Base-by-base conservation (phyloP, 2,888 invertebrate species). In the Anticlea derivata region DNA sequence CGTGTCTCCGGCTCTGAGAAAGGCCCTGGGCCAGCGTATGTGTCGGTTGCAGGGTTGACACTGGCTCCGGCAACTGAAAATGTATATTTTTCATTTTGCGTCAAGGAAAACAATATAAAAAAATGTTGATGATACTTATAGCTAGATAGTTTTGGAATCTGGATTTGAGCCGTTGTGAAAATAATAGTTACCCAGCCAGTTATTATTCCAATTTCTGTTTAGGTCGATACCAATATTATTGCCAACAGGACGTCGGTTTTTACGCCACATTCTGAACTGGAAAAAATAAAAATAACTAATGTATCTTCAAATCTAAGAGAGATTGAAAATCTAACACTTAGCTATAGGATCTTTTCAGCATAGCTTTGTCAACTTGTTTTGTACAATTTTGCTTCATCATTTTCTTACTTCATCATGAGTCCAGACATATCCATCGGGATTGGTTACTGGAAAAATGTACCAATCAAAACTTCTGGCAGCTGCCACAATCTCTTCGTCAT, bases 371-470 rank as follows among this genome's bases (percentile, higher is more conserved):
- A 17, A 17, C n/a, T n/a, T 17, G 17, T 17, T 17, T 17, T 17
- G 17, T 17, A 17, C 17, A 17, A 17, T 17, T 17, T 17, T 17
- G 2, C 17, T 3, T 3, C 4, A 17, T 4, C 4, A 17, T 11
- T 13, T 20, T 79, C 88, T 86, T 82, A 95, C 94, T 50, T 73
- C 75, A 0, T 91, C 91, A 64, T 94, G 93, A 3, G 93, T 92
- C 70, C 93, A 95, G 2, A 82, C 91, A 68, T 94, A 95, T 5
- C 95, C 95, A 83, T 96, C 95, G 5, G 95, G 95, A 75, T 96
- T 96, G 1, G 92, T 86, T 0, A 94, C 93, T 0, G 96, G 95
- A 58, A 96, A 92, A 29, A 96, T 91, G 65, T 95, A 94, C 95
- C 95, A 96, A 68, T 96, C 95, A 57, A 93, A 92, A 54, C 90